Percentiles rank a stretch among this genome's conserved stretches.
phyloP scores from a whole-genome alignment of 2,797 vertebrate genomes.

The Rhabdophis nuchalis region DNA sequence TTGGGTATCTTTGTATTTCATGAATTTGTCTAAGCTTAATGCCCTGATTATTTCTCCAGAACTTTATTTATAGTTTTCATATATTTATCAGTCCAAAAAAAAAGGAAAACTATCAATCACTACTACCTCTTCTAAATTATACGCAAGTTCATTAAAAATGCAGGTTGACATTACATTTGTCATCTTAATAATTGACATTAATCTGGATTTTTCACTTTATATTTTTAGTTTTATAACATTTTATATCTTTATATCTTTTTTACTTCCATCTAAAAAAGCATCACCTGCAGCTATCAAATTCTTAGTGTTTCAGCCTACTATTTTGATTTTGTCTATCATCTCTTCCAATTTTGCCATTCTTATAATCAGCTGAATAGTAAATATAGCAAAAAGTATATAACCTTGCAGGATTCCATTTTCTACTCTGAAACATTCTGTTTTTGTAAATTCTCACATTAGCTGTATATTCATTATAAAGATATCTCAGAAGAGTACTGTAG shows the following conservation, averaged over 20 bases:
- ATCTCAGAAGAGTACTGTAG: background rate
- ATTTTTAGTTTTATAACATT: too few species aligned
- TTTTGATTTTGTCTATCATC: background rate
- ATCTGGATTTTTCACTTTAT: too few species aligned
- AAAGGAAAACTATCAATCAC: background rate
- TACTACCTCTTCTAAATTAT: too few species aligned
- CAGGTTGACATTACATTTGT: too few species aligned
- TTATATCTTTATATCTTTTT: background rate
- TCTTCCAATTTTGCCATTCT: background rate
- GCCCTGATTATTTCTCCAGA: background rate
- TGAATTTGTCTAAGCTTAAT: background rate
- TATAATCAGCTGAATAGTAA: background rate
- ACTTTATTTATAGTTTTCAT: background rate
- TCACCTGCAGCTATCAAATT: background rate
- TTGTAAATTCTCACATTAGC: background rate
- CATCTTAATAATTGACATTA: too few species aligned
- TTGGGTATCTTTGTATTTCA: background rate
- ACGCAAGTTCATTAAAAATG: too few species aligned
- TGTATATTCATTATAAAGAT: background rate
- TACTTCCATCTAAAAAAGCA: background rate
- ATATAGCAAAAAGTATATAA: background rate
- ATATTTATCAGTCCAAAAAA: background rate
- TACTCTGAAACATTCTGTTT: background rate
- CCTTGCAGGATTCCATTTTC: background rate
- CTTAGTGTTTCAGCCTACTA: background rate